Base-by-base conservation (phyloP, 2,888 invertebrate genomes). In the Pterostichus niger region DNA sequence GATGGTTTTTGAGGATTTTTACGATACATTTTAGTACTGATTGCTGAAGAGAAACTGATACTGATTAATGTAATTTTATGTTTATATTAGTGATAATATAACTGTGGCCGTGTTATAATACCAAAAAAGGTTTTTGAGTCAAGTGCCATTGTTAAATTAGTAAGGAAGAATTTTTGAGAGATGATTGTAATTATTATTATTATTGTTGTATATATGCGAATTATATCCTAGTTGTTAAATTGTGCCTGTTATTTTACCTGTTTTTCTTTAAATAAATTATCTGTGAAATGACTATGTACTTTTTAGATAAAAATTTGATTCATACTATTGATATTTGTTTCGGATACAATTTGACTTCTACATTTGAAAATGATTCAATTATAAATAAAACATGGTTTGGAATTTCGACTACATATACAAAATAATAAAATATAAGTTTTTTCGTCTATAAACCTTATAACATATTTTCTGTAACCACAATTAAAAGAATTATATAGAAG, bases 101-200 rank as follows among this genome's bases (percentile, higher is more conserved):
- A 77, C 56, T 82, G 75, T 82, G 82, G 75, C 82, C 82, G 82
- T 82, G 82, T 82, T 82, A 75, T 59, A 71, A 44, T 75, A 82
- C 82, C 82, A 82, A 82, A 82, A 56, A 56, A 35, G 59, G 64
- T 82, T 82, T 80, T 46, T 56, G 15, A 82, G 75, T 81, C 73
- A 82, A 82, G 82, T 82, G 82, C 82, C 82, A 82, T 82, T 82
- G 81, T 81, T 81, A 56, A 56, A 33, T 15, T 77, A 56, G 40
- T 71, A 71, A 40, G 56, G 15, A 40, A 75, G 52, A 59, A 68
- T 82, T 82, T 82, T 82, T 82, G 46, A 75, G 56, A 81, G 56
- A 82, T 82, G 82, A 82, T 75, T 82, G 82, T 82, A 59, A 82
- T 82, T 82, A 71, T 81, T 81, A 81, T 81, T 79, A 64, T 77